Evolutionary conservation across 2,888 invertebrate genomes (phyloP).

Genomic region (Ischnura elegans): DNA sequence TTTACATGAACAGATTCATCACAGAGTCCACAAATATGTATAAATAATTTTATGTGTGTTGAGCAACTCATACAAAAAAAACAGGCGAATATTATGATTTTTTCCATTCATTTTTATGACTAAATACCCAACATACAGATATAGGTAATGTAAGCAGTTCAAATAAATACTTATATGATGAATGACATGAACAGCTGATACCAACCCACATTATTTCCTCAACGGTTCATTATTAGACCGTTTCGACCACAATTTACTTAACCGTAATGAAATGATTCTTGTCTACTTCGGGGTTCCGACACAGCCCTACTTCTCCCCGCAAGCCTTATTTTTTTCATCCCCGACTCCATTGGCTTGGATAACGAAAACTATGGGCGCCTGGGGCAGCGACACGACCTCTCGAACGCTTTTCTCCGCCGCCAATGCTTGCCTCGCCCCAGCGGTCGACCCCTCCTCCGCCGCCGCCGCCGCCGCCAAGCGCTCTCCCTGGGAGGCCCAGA

Average conservation of each 20-base stretch:
- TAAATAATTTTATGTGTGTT: no score
- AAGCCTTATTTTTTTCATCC: not conserved
- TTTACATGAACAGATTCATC: no score
- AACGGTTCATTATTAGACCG: not conserved
- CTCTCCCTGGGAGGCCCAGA: not conserved
- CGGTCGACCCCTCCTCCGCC: not conserved
- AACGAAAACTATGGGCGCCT: slow-evolving; percentile 53
- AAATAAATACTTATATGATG: no score
- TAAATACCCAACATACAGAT: no score
- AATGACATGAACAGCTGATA: no score
- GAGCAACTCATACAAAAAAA: no score
- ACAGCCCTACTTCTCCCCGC: not conserved
- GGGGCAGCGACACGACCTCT: slow-evolving; percentile 25
- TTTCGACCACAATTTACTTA: not conserved
- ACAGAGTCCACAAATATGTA: no score
- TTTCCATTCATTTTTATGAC: no score
- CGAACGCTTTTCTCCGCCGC: not conserved
- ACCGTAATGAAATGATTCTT: not conserved
- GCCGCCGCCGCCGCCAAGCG: not conserved
- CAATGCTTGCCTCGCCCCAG: not conserved
- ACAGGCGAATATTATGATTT: no score
- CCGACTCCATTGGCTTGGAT: slow-evolving; percentile 28
- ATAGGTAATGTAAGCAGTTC: no score
- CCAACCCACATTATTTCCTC: not conserved
- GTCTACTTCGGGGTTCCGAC: not conserved